phyloP scores from a whole-genome alignment of 2,888 invertebrate genomes.

The Melipona beecheii region DNA sequence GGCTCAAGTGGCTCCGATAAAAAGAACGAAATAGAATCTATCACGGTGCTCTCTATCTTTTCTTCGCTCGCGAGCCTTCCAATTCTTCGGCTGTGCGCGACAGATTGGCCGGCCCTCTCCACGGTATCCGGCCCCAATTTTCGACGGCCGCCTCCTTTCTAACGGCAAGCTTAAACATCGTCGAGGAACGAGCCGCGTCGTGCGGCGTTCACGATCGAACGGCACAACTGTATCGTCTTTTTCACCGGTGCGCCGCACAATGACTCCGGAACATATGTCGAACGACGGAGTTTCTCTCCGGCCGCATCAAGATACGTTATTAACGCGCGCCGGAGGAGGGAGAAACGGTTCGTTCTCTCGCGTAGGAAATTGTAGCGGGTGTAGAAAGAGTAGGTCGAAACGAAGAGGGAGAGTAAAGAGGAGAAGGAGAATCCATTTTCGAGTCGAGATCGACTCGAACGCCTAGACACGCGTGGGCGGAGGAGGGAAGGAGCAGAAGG shows the following conservation, averaged over 20 bases:
- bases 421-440: conserved; percentile 66
- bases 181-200: conserved; percentile 54
- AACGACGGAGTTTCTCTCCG: conserved; percentile 70
- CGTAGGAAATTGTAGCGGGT: conserved; percentile 8
- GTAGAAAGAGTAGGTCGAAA: not conserved
- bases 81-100: conserved; percentile 63
- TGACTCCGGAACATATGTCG: conserved; percentile 80
- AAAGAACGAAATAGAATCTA: conserved; percentile 24
- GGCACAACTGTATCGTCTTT: conserved; percentile 56
- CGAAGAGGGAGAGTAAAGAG: conserved; percentile 31
- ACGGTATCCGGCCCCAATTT: conserved; percentile 77
- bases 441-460: conserved; percentile 43
- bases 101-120: conserved; percentile 74
- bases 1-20: conserved; percentile 28
- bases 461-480: conserved; percentile 70
- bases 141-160: conserved; percentile 59
- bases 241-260: conserved; percentile 65
- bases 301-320: conserved; percentile 79
- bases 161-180: conserved; percentile 74
- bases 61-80: conserved; percentile 44
- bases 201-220: conserved; percentile 43
- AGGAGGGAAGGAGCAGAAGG: conserved; percentile 48
- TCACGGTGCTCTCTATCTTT: conserved; percentile 29
- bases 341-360: conserved; percentile 23
- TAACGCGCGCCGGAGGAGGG: conserved; percentile 66